Evolutionary conservation across 2,797 vertebrate species (phyloP), one percentile per base, ranked within the genome.

Genomic region (Scarus forsteni): DNA sequence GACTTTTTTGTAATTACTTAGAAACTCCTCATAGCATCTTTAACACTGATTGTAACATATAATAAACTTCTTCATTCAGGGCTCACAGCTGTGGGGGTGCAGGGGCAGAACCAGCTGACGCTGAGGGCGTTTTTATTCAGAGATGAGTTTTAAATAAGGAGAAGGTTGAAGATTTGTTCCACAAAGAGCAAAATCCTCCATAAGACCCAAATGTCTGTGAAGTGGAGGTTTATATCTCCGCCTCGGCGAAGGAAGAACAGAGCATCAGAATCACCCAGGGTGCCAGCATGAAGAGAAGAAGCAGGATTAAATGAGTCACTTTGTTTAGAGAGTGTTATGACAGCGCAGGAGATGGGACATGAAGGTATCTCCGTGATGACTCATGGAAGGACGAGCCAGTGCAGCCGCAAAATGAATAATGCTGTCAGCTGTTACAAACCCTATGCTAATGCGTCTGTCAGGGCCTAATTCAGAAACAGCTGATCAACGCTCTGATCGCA

Each of bases 351-450:
- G 46, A 57, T 43, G 57, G 64, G 67, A 81, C 18, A 51, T 74
- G 40, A 71, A 45, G 52, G 61, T 38, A 40, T 70, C 46, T 74
- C 67, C 9, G 36, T 45, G 10, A 5, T 51, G 58, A 84, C 73
- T 83, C 84, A 76, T 75, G 62, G 81, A 78, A 79, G 11, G 43
- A 78, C 71, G 59, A 48, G 14, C 60, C 44, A 5, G 55, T 46
- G 57, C 40, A 48, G 63, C 56, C 58, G 54, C 44, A 51, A 68
- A 76, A 75, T 70, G 44, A 54, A 74, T 84, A 75, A 73, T 8
- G 51, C 45, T 64, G 62, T 68, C 61, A 81, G 16, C 58, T 36
- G 27, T 48, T 53, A 48, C 66, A 59, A 70, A 72, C 9, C 42
- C 12, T 15, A 10, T 57, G 56, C 51, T 66, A 62, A 75, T 73